Evolutionary conservation across 2,113 vertebrate genomes (phyloP), one percentile per base, ranked within the genome.

Genomic region (Centropristis striata): DNA sequence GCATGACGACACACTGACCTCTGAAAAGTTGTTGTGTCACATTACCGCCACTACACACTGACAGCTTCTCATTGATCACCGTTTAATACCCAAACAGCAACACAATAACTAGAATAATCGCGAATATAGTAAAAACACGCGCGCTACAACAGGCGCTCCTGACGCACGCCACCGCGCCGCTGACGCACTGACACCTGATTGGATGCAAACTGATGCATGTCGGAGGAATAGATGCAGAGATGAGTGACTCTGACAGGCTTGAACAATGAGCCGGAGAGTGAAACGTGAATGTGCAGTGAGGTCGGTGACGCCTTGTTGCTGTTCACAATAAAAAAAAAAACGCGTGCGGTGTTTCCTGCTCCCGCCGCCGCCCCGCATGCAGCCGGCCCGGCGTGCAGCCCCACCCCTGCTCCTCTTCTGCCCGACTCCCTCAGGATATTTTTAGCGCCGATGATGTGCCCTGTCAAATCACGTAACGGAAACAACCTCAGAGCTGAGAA

Each of bases 361-460:
- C 18, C 78, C 28, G 49, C 64, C 44, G 27, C 70, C 55, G 20
- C 76, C 32, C 51, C 2, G 23, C 67, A 44, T 10, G 78, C 65
- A 15, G 50, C 78, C 70, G 1, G 59, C 51, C n/a, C n/a, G n/a
- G n/a, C 65, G 15, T 4, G 66, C 88, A 4, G 85, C 80, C 88
- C 90, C 90, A 86, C 86, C 92, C 92, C 85, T 85, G 28, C 83
- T 71, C 16, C 86, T 88, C 85, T 87, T 86, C 84, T 92, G 88
- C 92, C 90, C 90, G 84, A 88, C 91, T 91, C 90, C 93, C 87
- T 79, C 83, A 13, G 90, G 92, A 82, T 94, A 94, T 94, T 93
- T 94, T 90, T 94, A 94, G 93, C 91, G 65, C 79, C 20, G 90
- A 85, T 91, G 92, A 89, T 88, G 93, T 57, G 59, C 78, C 76